Evolutionary conservation across 2,113 vertebrate species (phyloP).

Genomic region (Chiloscyllium plagiosum): DNA sequence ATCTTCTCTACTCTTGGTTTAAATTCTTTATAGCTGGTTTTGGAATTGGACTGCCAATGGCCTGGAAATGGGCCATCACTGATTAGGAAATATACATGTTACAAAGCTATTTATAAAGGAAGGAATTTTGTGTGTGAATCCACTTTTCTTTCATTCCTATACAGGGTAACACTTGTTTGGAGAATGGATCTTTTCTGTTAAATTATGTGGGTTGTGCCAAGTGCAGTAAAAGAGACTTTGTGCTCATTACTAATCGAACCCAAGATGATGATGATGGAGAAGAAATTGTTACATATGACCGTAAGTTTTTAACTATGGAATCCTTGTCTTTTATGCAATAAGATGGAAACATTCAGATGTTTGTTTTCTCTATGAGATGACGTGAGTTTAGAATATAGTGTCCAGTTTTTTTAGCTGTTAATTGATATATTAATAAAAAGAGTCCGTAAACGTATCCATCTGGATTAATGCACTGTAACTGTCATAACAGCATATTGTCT

Average conservation of each 20-base stretch:
- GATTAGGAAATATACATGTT: neutral
- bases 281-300: conserved; percentile 86
- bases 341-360: neutral
- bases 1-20: neutral
- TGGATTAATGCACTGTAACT: neutral
- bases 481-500: neutral
- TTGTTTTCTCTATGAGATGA: neutral
- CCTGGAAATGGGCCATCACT: neutral
- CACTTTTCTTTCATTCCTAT: conserved; percentile 30
- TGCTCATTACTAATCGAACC: conserved; percentile 73
- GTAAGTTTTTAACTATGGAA: conserved; percentile 53
- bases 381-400: neutral
- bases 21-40: neutral
- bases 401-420: neutral
- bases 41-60: neutral
- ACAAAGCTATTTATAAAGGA: neutral
- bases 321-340: neutral
- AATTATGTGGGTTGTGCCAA: conserved; percentile 77
- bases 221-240: conserved; percentile 79
- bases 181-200: conserved; percentile 81
- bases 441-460: too few species aligned
- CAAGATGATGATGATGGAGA: conserved; percentile 78
- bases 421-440: neutral
- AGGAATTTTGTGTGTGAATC: neutral
- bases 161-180: conserved; percentile 82